phyloP scores from a whole-genome alignment of 1,140 invertebrate species.

The Atopsyche davidsoni region DNA sequence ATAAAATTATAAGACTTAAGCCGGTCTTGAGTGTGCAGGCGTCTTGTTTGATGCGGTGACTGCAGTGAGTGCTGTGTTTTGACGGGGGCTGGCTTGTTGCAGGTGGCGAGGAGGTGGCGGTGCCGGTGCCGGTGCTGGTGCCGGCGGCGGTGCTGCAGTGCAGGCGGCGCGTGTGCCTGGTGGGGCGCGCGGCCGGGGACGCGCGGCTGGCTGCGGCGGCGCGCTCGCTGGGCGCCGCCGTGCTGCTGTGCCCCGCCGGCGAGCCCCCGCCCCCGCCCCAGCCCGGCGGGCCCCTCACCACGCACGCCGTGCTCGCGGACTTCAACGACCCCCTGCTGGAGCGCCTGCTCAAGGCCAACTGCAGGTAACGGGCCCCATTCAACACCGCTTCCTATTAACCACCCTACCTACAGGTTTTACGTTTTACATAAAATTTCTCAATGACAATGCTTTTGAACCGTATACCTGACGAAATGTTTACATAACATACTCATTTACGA shows the following conservation, averaged over 20 bases:
- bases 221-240: slow-evolving; percentile 5
- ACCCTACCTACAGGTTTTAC: not conserved
- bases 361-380: slow-evolving; percentile 43
- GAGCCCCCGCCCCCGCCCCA: not conserved
- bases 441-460: not conserved
- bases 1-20: too few relatives aligned
- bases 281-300: slow-evolving; percentile 3
- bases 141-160: slow-evolving; percentile 37
- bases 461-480: not conserved
- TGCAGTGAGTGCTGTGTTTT: too few relatives aligned
- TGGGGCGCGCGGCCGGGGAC: slow-evolving; percentile 34
- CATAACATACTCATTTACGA: slow-evolving; percentile 1
- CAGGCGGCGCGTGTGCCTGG: slow-evolving; percentile 26
- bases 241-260: slow-evolving; percentile 3
- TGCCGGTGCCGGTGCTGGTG: slow-evolving; percentile 36
- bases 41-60: too few relatives aligned
- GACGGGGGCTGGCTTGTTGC: too few relatives aligned
- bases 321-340: slow-evolving; percentile 64
- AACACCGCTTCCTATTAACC: not conserved
- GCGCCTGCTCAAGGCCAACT: slow-evolving; percentile 57
- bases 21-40: slow-evolving; percentile 27
- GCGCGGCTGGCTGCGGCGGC: slow-evolving; percentile 37
- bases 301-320: slow-evolving; percentile 45
- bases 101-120: too few relatives aligned
- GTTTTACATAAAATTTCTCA: not conserved